Evolutionary conservation across 2,888 invertebrate species (phyloP), one percentile per base, ranked within the genome.

Genomic region (Hemicrepidius hirtus): DNA sequence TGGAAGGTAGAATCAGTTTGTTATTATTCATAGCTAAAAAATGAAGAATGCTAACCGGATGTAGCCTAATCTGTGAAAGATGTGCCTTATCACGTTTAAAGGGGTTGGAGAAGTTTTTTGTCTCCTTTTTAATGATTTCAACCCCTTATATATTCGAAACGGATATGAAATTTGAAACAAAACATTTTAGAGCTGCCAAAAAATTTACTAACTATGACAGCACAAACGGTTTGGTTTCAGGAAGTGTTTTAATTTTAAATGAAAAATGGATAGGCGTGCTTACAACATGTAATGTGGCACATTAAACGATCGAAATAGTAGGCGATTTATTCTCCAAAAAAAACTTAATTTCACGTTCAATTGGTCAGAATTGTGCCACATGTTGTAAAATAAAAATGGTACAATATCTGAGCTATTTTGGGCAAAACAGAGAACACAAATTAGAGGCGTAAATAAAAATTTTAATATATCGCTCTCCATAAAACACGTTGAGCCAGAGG

Each of bases 41-140:
- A 64, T 68, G 71, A 71, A 71, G 68, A 73, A 74, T 64, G 72
- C 68, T 67, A 67, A 71, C 77, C 77, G 77, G 77, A 78, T 78
- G 77, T 63, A 66, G 41, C 70, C 55, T 78, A 78, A 78, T 78
- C 77, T 78, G 71, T 73, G 63, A 70, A 75, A 75, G 76, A 72
- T 75, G 73, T 72, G 71, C 50, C 66, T 68, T 71, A 74, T 68
- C 77, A 78, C 77, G 77, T 69, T 40, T 55, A 18, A 62, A 75
- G 74, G 76, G 76, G 75, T 75, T 69, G 71, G 21, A 21, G 28
- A 55, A 12, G 12, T 66, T 66, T 70, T 66, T 63, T 66, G 49
- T 40, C 18, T 20, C 49, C 24, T 35, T 41, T 57, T 63, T 57
- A 53, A 55, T 44, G 32, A 73, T 49, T 50, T 59, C 62, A 65